Evolutionary conservation across 2,113 vertebrate species (phyloP).

Genomic region (Macquaria ambigua): DNA sequence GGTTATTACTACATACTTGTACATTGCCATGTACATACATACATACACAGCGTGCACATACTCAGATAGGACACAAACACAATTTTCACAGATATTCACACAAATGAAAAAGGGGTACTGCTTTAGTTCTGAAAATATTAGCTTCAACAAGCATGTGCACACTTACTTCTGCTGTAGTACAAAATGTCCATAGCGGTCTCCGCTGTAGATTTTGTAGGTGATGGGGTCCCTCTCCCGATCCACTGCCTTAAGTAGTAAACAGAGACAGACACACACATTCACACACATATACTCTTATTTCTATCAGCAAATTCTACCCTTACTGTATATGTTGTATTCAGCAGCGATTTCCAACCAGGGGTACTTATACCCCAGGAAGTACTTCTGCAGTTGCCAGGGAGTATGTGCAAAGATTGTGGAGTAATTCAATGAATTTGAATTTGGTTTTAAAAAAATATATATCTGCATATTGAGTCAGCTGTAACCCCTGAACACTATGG

Average conservation of each 20-base stretch:
- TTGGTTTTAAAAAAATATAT: no score
- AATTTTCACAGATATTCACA: background rate
- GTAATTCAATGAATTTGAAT: background rate
- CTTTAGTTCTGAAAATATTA: background rate
- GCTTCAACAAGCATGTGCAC: background rate
- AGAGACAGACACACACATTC: conserved; percentile 10
- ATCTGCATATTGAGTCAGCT: background rate
- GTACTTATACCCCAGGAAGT: background rate
- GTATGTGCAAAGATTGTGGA: background rate
- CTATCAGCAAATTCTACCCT: background rate
- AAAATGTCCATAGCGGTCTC: conserved; percentile 92
- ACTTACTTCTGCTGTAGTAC: conserved; percentile 91
- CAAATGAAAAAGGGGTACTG: background rate
- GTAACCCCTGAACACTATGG: background rate
- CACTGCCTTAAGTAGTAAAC: conserved; percentile 87
- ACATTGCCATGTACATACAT: background rate
- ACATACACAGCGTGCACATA: background rate
- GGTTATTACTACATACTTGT: background rate
- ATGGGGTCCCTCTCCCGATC: conserved; percentile 95
- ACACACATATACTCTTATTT: background rate
- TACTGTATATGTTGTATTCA: no score
- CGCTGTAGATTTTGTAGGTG: conserved; percentile 91
- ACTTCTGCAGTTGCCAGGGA: background rate
- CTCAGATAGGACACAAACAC: background rate
- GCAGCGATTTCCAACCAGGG: background rate